Base-by-base conservation (phyloP, 2,113 vertebrate genomes). In the Vulpes vulpes region DNA sequence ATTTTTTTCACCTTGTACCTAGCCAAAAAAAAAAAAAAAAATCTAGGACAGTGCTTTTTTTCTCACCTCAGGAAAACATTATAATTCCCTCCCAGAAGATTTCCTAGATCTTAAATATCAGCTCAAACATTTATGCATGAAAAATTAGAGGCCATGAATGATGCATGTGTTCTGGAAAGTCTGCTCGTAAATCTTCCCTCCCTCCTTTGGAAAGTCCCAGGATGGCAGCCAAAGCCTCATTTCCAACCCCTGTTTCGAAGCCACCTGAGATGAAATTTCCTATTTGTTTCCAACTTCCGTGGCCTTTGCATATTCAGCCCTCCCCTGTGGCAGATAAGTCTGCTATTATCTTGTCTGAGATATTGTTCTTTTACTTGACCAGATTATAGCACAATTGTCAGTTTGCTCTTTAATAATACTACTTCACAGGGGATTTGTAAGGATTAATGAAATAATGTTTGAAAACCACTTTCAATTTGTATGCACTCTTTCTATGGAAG, bases 41-140 rank as follows among this genome's bases (percentile, higher is more conserved):
- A 96, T 60, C 83, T 92, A 91, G 69, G 92, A 55, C 4, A 12
- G 25, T 43, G 20, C 11, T 88, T 69, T 74, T 73, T 43, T 17
- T 67, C 65, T 92, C 59, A 88, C 95, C 64, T 81, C 71, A 84
- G 73, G 95, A 97, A 97, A 98, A 96, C 92, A 97, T 88, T 97
- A 20, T 97, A 97, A 96, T 98, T 98, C 96, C 91, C 95, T 98
- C 97, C 95, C 81, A 62, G 86, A 59, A 96, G 97, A 97, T 97
- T 98, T 97, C 88, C 94, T 97, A 85, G 90, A 96, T 97, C 97
- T 96, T 98, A 96, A 98, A 97, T 97, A 98, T 96, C 97, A 98
- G 90, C 94, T 97, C 97, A 98, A 97, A 98, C 95, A 97, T 98
- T 98, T 98, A 98, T 98, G 97, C 97, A 97, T 98, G 97, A 98